phyloP scores from a whole-genome alignment of 2,113 vertebrate genomes.

The Platysteira castanea region DNA sequence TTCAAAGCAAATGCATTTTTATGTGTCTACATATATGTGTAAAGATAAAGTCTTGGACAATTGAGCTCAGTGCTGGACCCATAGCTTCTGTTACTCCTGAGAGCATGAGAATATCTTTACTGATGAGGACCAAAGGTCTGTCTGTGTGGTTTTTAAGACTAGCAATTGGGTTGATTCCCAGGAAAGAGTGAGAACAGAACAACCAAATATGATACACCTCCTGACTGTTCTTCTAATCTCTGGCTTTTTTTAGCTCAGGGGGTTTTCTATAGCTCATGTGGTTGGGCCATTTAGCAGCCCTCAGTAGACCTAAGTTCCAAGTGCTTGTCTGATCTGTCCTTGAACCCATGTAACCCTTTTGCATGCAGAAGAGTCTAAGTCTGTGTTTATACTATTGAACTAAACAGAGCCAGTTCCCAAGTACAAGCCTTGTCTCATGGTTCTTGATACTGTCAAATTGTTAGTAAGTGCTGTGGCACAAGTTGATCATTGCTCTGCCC shows the following conservation, averaged over 20 bases:
- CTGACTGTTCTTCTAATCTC: neutral
- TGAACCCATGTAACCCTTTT: neutral
- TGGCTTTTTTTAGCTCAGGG: neutral
- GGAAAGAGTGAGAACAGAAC: neutral
- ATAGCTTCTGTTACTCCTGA: neutral
- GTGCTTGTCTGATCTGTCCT: neutral
- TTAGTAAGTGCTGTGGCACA: neutral
- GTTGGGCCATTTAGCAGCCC: neutral
- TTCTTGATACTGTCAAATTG: neutral
- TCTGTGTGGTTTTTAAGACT: neutral
- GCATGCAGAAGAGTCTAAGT: neutral
- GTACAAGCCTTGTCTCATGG: neutral
- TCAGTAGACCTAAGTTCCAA: neutral
- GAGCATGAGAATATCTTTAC: neutral
- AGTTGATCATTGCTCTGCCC: neutral
- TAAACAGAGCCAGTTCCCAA: neutral
- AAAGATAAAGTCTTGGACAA: neutral
- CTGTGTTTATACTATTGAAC: slow-evolving; percentile 10
- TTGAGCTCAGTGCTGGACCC: neutral
- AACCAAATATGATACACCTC: neutral
- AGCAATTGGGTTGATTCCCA: neutral
- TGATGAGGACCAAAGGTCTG: neutral
- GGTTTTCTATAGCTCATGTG: neutral
- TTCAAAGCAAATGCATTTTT: neutral
- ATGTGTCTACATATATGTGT: neutral